phyloP scores from a whole-genome alignment of 2,888 invertebrate genomes.

The Kuschelorhynchus macadamiae region DNA sequence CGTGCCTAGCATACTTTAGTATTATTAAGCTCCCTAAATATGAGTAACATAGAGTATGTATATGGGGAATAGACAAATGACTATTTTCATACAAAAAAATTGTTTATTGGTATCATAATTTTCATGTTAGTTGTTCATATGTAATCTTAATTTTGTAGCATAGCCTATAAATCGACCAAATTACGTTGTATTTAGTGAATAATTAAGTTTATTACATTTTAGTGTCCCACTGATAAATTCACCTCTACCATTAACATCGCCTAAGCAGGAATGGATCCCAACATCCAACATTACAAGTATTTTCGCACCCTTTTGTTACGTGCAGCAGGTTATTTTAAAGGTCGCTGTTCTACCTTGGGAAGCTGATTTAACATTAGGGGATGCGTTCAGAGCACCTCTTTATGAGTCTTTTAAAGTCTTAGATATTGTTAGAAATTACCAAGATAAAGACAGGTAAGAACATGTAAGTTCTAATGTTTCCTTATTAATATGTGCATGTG shows the following conservation, averaged over 20 bases:
- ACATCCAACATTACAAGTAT: conserved; percentile 67
- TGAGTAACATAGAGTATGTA: too few species aligned
- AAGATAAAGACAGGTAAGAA: conserved; percentile 78
- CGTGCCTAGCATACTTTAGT: too few species aligned
- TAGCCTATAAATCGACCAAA: too few species aligned
- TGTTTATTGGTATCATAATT: too few species aligned
- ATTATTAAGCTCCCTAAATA: too few species aligned
- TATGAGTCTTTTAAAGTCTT: conserved; percentile 90
- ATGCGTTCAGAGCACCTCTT: conserved; percentile 93
- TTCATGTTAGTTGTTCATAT: too few species aligned
- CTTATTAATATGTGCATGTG: not conserved
- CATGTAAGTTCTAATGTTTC: not conserved
- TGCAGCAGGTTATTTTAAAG: conserved; percentile 81
- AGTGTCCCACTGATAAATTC: conserved; percentile 89
- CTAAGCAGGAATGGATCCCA: conserved; percentile 78
- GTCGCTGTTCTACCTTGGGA: conserved; percentile 91
- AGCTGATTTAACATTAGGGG: conserved; percentile 83
- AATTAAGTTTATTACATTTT: too few species aligned
- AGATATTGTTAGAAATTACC: conserved; percentile 89
- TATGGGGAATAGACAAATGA: not conserved
- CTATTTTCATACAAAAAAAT: too few species aligned
- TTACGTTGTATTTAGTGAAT: too few species aligned
- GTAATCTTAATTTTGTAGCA: too few species aligned
- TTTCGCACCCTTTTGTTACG: conserved; percentile 75
- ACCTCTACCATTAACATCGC: conserved; percentile 91